Evolutionary conservation across 2,888 invertebrate species (phyloP), one percentile per base, ranked within the genome.

Genomic region (Eilema caniola): DNA sequence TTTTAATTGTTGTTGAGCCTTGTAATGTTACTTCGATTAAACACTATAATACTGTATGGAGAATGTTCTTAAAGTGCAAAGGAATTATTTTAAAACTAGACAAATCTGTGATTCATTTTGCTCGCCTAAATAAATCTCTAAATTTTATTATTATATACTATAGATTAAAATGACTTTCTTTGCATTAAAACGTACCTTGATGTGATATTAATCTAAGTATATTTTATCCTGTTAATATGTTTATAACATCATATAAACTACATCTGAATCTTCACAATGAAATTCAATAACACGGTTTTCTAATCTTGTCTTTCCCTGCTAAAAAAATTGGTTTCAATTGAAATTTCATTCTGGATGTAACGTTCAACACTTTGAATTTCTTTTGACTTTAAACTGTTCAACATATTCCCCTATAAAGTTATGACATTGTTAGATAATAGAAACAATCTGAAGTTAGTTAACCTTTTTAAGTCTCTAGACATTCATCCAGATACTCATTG

Each of bases 401-500:
- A 16, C 2, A 28, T 65, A 64, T 61, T 16, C n/a, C 10, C n/a
- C 2, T 5, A 2, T 7, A 33, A 59, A 28, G 8, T 33, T 28
- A 33, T 16, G 10, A 69, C 53, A 2, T 53, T 53, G 53, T 53
- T n/a, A 53, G 16, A 14, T 24, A 24, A 57, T 24, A 57, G 57
- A 57, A 24, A 57, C 57, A 57, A 57, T 5, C 57, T 24, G 24
- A 25, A 24, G 24, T 24, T 69, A 37, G 20, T 53, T n/a, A 53
- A 8, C 20, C 47, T 47, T 5, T 20, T 53, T n/a, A n/a, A 53
- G 7, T 53, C n/a, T 31, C 70, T 69, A 76, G 70, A 78, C 75
- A 77, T 80, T 77, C 75, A 79, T 78, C 81, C 85, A 82, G 79
- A 79, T 81, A 79, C 76, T 83, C 80, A 83, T 86, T 79, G 81